Evolutionary conservation across 2,113 vertebrate genomes (phyloP).

Genomic region (Riparia riparia): DNA sequence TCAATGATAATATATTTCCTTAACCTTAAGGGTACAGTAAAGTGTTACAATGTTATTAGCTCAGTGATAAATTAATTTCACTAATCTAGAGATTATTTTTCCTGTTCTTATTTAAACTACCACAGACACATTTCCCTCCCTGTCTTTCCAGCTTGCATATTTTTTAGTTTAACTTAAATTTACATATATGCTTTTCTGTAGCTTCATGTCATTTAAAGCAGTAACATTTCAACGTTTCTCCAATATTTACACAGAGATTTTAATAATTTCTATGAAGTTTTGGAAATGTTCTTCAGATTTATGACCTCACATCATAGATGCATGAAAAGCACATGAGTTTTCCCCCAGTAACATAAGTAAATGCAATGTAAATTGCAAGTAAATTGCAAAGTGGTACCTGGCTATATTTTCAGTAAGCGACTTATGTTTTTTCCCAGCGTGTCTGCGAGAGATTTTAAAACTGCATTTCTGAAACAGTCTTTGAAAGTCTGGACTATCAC

Average conservation of each 20-base stretch:
- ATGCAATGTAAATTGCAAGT: too few relatives aligned
- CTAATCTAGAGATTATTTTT: neutral
- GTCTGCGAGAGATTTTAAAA: neutral
- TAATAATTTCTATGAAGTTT: neutral
- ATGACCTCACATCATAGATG: neutral
- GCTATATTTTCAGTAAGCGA: neutral
- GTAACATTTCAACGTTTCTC: neutral
- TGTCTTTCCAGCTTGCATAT: neutral
- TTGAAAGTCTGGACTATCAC: accelerated
- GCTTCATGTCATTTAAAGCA: neutral
- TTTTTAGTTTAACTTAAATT: neutral
- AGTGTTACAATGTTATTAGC: neutral
- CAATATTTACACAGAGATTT: neutral
- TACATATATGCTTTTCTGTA: neutral
- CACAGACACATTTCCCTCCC: neutral
- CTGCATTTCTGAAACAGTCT: neutral
- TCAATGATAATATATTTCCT: neutral
- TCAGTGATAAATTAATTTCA: neutral
- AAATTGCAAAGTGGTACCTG: neutral
- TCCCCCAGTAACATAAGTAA: neutral
- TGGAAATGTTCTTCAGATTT: neutral
- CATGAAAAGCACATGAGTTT: neutral
- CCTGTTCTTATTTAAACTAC: neutral
- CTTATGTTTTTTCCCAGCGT: too few relatives aligned
- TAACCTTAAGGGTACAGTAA: neutral